Conservation (phyloP, 1,140 invertebrate species). For the Ostrea edulis region DNA sequence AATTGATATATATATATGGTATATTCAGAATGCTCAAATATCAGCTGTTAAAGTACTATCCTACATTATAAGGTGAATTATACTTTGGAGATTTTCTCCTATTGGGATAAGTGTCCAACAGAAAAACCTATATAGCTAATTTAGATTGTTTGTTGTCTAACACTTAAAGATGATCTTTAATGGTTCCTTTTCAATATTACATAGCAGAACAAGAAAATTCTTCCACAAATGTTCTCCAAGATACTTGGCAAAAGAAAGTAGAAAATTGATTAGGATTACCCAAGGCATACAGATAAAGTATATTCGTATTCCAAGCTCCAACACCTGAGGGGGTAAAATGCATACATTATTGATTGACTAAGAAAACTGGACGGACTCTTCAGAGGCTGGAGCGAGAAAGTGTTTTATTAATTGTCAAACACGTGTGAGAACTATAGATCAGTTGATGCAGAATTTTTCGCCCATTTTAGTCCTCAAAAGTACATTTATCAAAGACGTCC, state of each 20-base stretch:
- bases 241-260: background rate
- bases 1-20: too few species aligned
- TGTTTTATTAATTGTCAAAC: background rate
- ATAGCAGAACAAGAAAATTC: background rate
- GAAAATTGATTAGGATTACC: background rate
- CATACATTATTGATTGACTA: constrained; percentile 5
- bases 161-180: background rate
- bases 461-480: background rate
- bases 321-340: constrained; percentile 18
- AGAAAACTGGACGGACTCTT: background rate
- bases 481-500: background rate
- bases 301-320: background rate
- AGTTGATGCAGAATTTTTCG: background rate
- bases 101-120: too few species aligned
- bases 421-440: background rate
- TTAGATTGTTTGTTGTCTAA: background rate
- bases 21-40: too few species aligned
- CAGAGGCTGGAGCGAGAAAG: background rate
- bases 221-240: background rate
- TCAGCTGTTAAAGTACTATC: too few species aligned
- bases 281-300: background rate
- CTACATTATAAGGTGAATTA: too few species aligned
- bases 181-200: background rate
- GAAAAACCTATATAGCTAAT: too few species aligned
- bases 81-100: too few species aligned